A percentile compares a stretch with the other conserved stretches of the same genome.
These are phyloP conservation scores for Rhimphoctona megacephalus DNA, from an alignment of 2,888 invertebrate species.

Conservation along the genomic window DNA sequence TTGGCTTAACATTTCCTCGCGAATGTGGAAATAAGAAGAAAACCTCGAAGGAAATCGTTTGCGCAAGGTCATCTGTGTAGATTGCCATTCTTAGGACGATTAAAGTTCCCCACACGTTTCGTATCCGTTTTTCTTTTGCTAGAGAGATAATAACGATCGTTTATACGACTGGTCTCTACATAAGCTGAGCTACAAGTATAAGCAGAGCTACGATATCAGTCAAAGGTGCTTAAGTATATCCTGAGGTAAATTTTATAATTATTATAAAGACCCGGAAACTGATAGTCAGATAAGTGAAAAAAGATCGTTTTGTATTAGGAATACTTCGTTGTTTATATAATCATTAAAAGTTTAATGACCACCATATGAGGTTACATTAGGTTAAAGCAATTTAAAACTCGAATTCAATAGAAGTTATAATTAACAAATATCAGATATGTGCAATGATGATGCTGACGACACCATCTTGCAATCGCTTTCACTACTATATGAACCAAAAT, in stretches of 20 bases:
- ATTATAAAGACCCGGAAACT: not conserved
- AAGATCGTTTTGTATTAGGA: too few species aligned
- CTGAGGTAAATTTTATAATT: not conserved
- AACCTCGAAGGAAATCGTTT: conserved; percentile 39
- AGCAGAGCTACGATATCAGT: too few species aligned
- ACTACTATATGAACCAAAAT: conserved; percentile 35
- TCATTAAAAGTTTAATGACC: not conserved
- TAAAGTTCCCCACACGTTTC: conserved; percentile 12
- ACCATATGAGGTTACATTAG: not conserved
- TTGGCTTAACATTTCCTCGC: not conserved
- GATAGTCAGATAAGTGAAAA: not conserved
- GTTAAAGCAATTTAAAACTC: not conserved
- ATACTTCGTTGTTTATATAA: not conserved
- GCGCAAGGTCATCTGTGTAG: conserved; percentile 18
- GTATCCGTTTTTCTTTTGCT: conserved; percentile 6
- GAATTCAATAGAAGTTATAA: not conserved
- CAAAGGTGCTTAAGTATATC: too few species aligned
- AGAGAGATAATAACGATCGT: not conserved
- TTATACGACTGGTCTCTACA: not conserved
- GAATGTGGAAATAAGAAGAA: conserved; percentile 7
- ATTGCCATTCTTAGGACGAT: not conserved
- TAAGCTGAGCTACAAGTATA: not conserved
- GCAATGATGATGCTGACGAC: conserved; percentile 70
- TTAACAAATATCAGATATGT: conserved; percentile 70
- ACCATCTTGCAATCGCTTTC: conserved; percentile 54